Evolutionary conservation across 1,140 invertebrate genomes (phyloP), one percentile per base, ranked within the genome.

Genomic region (Paraescarpia echinospica): DNA sequence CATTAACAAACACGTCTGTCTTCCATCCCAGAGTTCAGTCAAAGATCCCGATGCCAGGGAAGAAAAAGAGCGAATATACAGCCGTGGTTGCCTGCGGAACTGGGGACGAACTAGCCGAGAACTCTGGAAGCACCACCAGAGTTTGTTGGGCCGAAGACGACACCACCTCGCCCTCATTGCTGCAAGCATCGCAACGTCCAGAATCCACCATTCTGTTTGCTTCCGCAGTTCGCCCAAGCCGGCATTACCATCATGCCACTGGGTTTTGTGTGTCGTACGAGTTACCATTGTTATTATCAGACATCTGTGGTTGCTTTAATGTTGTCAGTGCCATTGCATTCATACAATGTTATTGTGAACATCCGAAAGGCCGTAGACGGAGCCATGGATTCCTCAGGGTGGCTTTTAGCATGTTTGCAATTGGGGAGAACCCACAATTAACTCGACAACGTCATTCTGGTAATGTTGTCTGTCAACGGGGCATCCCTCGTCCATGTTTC

Each of bases 41-140:
- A 94, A 98, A 98, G 93, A 97, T 99, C 95, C 98, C 98, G 93
- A 97, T 99, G 96, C 98, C 98, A 94, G 98, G 98, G 96, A 98
- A 98, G 97, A 97, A 97, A 94, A 97, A 97, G 90, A 77, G 59
- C 22, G 59, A 77, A 77, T 77, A 77, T 2, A 31, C 59, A 77
- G 18, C 27, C 59, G 59, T 77, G 59, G 59, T 77, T 77, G 59
- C 59, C 59, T 77, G 59, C 59, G 27, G 59, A 31, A 77, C 27
- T 77, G 1, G 59, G 59, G 59, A 77, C 18, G 14, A 77, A 77
- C 27, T 31, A 18, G 2, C 59, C 59, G 22, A 18, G 59, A 18
- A 31, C 59, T 22, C 59, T 31, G 59, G 27, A 77, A 31, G 59
- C 59, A 77, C 59, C 22, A 12, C 59, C 14, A 4, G 59, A 77